Base-by-base conservation (phyloP, 2,113 vertebrate genomes). In the Polypterus senegalus region DNA sequence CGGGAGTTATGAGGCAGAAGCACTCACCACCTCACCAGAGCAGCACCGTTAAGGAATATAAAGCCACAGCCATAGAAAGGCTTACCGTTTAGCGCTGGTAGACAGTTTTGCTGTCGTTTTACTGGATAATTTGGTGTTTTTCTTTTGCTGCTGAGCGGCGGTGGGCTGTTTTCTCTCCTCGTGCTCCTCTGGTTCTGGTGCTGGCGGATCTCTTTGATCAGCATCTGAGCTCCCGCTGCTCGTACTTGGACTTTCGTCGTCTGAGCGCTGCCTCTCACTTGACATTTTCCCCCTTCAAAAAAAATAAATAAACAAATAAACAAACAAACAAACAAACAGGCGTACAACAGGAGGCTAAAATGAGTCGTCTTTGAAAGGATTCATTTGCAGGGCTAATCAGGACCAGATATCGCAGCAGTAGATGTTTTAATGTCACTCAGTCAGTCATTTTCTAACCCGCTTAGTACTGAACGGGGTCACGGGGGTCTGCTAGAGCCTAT, bases 101-200 rank as follows among this genome's bases (percentile, higher is more conserved):
- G 91, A 92, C 71, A 93, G 81, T 74, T 93, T 93, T 70, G 91
- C 91, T 71, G 91, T 91, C 75, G 91, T 93, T 89, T 93, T 93
- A 85, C 88, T 92, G 70, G 91, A 92, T 49, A 92, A 76, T 88
- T 93, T 93, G 78, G 87, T 87, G 74, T 86, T 85, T 72, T 92
- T 93, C 83, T 92, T 93, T 82, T 93, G 90, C 58, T 75, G 76
- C 74, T 90, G 90, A 6, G 88, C 82, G 48, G 89, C 87, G 73
- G 88, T 89, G 52, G 91, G 86, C 58, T 74, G 73, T 72, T 91
- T 93, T 72, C 90, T 83, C 70, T 91, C 91, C 66, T 93, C 90
- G 70, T 88, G 88, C 46, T 92, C 90, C 65, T 92, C 91, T 0
- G 90, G 82, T 71, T 92, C 91, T 62, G 91, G 87, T 4, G 85